A percentile compares a stretch with the other conserved stretches of the same genome.
phyloP scores from a whole-genome alignment of 2,113 vertebrate species.

The Eleginops maclovinus region DNA sequence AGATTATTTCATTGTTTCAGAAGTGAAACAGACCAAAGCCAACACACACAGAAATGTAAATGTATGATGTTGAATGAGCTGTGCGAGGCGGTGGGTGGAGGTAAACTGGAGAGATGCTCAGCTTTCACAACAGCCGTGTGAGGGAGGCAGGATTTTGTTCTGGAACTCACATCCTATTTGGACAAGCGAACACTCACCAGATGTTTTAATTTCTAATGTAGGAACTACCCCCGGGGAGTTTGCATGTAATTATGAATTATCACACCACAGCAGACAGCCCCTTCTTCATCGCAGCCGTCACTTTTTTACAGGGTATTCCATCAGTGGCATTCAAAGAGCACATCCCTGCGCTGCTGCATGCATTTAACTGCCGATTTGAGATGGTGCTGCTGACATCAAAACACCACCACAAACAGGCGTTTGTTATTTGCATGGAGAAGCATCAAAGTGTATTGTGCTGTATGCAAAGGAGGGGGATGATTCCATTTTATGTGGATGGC shows the following conservation, averaged over 20 bases:
- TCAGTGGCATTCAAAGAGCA: slow-evolving; percentile 49
- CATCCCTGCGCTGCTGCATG: slow-evolving; percentile 12
- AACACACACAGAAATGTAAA: slow-evolving; percentile 35
- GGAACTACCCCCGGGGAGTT: slow-evolving; percentile 62
- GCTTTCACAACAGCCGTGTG: slow-evolving; percentile 34
- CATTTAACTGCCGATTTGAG: slow-evolving; percentile 41
- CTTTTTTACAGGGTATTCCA: slow-evolving; percentile 34
- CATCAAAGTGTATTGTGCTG: slow-evolving; percentile 13
- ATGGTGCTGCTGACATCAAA: slow-evolving; percentile 50
- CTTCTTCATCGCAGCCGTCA: slow-evolving; percentile 46
- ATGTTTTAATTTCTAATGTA: slow-evolving; percentile 71
- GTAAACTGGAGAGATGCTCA: slow-evolving; percentile 20
- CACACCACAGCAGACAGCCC: slow-evolving; percentile 60
- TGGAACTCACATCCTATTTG: slow-evolving; percentile 64
- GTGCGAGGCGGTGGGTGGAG: slow-evolving; percentile 22
- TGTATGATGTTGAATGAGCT: slow-evolving; percentile 23
- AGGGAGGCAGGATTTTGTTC: slow-evolving; percentile 52
- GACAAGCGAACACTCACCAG: slow-evolving; percentile 61
- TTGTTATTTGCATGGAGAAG: slow-evolving; percentile 2
- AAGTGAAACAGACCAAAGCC: slow-evolving; percentile 15
- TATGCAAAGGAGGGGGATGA: not conserved
- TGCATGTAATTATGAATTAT: slow-evolving; percentile 81
- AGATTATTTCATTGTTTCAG: slow-evolving; percentile 6
- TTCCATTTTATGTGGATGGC: slow-evolving; percentile 9
- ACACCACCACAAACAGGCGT: slow-evolving; percentile 30